Evolutionary conservation across 1,140 invertebrate species (phyloP).

Genomic region (Brachionus paranguensis): DNA sequence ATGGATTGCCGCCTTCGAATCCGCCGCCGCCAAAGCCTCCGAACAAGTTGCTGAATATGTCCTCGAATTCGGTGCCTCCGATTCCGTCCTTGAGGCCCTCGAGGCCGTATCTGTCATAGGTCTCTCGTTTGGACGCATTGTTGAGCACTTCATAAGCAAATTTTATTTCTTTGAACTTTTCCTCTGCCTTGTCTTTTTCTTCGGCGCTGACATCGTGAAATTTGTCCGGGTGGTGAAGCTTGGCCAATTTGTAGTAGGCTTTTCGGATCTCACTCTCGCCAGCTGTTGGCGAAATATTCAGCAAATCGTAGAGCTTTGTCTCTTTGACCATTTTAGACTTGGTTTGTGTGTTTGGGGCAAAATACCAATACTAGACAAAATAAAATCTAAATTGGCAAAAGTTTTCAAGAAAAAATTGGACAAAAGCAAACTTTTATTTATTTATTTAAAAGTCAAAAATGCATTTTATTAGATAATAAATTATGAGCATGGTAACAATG

Average conservation of each 20-base stretch:
- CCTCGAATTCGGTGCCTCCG: constrained; percentile 22
- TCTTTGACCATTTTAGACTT: constrained; percentile 10
- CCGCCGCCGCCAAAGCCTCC: constrained; percentile 24
- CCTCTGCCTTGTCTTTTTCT: constrained; percentile 88
- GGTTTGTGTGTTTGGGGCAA: background rate
- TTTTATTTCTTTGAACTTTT: constrained; percentile 52
- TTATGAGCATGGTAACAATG: background rate
- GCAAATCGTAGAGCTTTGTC: constrained; percentile 32
- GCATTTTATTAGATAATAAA: background rate
- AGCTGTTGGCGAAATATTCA: constrained; percentile 20
- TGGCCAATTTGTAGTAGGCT: constrained; percentile 86
- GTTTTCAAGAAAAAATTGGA: background rate
- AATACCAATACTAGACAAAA: background rate
- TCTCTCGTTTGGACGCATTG: constrained; percentile 12
- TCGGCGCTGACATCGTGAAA: constrained; percentile 68
- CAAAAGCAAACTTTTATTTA: background rate
- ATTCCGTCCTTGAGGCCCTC: constrained; percentile 40
- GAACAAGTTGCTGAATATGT: constrained; percentile 23
- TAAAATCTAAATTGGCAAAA: background rate
- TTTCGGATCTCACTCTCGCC: constrained; percentile 8
- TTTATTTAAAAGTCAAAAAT: background rate
- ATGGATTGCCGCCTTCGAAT: constrained; percentile 6
- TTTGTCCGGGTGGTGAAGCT: constrained; percentile 99
- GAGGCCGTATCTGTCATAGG: constrained; percentile 33
- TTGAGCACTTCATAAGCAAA: constrained; percentile 40